phyloP scores from a whole-genome alignment of 2,888 invertebrate genomes.

The Eupithecia centaureata region DNA sequence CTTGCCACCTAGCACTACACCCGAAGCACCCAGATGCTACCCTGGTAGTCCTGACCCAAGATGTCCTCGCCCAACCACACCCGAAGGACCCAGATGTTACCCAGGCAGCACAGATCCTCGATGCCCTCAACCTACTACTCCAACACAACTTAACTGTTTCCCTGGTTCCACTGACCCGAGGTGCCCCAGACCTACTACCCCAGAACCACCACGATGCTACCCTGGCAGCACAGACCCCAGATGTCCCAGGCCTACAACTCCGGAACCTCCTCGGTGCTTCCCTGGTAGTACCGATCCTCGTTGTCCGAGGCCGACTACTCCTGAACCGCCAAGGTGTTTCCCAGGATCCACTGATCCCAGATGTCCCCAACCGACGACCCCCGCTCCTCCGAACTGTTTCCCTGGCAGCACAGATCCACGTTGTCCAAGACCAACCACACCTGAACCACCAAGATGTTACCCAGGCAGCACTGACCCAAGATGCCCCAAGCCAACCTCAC shows the following conservation, averaged over 20 bases:
- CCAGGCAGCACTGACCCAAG: slow-evolving; percentile 41
- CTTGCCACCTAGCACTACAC: slow-evolving; percentile 30
- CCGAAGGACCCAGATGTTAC: slow-evolving; percentile 45
- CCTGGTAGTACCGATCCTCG: slow-evolving; percentile 50
- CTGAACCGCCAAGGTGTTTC: slow-evolving; percentile 48
- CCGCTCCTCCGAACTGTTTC: slow-evolving; percentile 43
- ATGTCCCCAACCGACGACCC: slow-evolving; percentile 37
- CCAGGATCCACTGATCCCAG: slow-evolving; percentile 53
- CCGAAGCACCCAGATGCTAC: slow-evolving; percentile 47
- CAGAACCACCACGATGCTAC: slow-evolving; percentile 53
- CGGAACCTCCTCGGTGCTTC: slow-evolving; percentile 48
- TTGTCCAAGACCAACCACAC: slow-evolving; percentile 52
- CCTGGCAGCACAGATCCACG: slow-evolving; percentile 53
- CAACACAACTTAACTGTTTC: slow-evolving; percentile 44
- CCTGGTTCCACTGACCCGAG: slow-evolving; percentile 56
- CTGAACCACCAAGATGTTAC: slow-evolving; percentile 47
- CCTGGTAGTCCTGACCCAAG: slow-evolving; percentile 60
- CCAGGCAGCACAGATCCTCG: slow-evolving; percentile 54
- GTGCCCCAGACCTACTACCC: slow-evolving; percentile 44
- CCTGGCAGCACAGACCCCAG: slow-evolving; percentile 61
- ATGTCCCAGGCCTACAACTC: slow-evolving; percentile 51
- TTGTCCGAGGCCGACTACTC: slow-evolving; percentile 51
- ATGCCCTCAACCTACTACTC: slow-evolving; percentile 54
- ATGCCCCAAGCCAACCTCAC: slow-evolving; percentile 33
- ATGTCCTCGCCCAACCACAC: slow-evolving; percentile 55